Evolutionary conservation across 2,797 vertebrate genomes (phyloP).

Genomic region (Gastrophryne carolinensis): DNA sequence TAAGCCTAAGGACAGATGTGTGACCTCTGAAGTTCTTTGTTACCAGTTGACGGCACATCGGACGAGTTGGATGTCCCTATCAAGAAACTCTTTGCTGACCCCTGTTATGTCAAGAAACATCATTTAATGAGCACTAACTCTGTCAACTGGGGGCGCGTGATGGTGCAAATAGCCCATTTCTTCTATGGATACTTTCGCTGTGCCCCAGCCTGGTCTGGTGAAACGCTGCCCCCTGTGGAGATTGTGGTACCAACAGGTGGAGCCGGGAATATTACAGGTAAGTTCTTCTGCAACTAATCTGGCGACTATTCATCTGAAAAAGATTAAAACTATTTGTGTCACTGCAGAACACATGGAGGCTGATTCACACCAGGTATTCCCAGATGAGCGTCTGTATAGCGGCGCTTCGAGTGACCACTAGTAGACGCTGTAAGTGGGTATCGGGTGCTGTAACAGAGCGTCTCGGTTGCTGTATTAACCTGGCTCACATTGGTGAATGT

Average conservation of each 20-base stretch:
- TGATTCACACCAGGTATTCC: too few relatives aligned
- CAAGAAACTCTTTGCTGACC: slow-evolving; percentile 79
- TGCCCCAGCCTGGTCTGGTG: slow-evolving; percentile 52
- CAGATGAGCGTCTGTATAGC: too few relatives aligned
- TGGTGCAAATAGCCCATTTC: slow-evolving; percentile 87
- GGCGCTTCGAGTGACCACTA: too few relatives aligned
- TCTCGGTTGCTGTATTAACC: too few relatives aligned
- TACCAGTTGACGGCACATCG: slow-evolving; percentile 81
- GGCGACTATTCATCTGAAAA: too few relatives aligned
- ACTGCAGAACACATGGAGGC: too few relatives aligned
- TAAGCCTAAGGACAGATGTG: too few relatives aligned
- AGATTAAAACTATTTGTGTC: too few relatives aligned
- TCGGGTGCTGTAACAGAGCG: too few relatives aligned
- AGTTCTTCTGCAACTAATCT: slow-evolving; percentile 21
- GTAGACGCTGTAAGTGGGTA: too few relatives aligned
- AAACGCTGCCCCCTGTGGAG: slow-evolving; percentile 72
- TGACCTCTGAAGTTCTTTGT: background rate
- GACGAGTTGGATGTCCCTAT: slow-evolving; percentile 85
- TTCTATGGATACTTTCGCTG: slow-evolving; percentile 86
- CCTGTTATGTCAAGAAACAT: slow-evolving; percentile 70
- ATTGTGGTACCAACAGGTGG: slow-evolving; percentile 91
- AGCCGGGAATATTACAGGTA: slow-evolving; percentile 89
- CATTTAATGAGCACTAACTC: slow-evolving; percentile 90
- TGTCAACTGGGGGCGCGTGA: slow-evolving; percentile 86
- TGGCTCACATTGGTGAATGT: too few relatives aligned